phyloP scores from a whole-genome alignment of 1,140 invertebrate species.

The Pogonus chalceus region DNA sequence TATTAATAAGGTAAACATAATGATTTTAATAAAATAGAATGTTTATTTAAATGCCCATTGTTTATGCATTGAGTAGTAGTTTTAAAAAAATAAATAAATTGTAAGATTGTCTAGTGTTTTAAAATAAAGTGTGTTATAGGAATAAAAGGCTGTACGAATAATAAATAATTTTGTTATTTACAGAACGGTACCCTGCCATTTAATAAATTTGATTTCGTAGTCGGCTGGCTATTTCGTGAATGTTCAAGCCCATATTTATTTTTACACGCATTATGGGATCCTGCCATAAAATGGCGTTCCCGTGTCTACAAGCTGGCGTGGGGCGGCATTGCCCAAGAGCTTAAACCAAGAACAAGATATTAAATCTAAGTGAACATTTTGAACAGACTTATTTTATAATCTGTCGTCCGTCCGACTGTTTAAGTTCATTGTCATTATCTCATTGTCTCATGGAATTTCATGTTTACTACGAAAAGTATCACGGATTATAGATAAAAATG shows the following conservation, averaged over 20 bases:
- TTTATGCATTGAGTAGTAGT: too few species aligned
- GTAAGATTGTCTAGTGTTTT: too few species aligned
- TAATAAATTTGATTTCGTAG: constrained; percentile 88
- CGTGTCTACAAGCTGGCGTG: constrained; percentile 81
- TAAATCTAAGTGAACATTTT: constrained; percentile 24
- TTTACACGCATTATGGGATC: constrained; percentile 70
- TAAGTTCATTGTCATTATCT: background rate
- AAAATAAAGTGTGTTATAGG: too few species aligned
- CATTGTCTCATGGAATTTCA: too few species aligned
- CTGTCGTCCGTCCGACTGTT: background rate
- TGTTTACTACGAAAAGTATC: too few species aligned
- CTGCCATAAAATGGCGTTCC: constrained; percentile 84
- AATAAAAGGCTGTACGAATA: too few species aligned
- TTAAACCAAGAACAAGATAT: constrained; percentile 58
- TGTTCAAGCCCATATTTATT: constrained; percentile 80
- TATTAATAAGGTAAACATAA: too few species aligned
- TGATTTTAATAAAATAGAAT: too few species aligned
- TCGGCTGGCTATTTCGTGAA: constrained; percentile 94
- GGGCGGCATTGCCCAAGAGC: constrained; percentile 84
- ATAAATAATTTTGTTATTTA: constrained; percentile 27
- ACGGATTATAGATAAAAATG: too few species aligned
- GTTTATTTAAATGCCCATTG: too few species aligned
- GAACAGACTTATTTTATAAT: background rate
- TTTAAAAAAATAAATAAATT: too few species aligned
- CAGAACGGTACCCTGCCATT: constrained; percentile 92